Evolutionary conservation across 1,140 invertebrate genomes (phyloP), one percentile per base, ranked within the genome.

Genomic region (Lasaia peninsularis): DNA sequence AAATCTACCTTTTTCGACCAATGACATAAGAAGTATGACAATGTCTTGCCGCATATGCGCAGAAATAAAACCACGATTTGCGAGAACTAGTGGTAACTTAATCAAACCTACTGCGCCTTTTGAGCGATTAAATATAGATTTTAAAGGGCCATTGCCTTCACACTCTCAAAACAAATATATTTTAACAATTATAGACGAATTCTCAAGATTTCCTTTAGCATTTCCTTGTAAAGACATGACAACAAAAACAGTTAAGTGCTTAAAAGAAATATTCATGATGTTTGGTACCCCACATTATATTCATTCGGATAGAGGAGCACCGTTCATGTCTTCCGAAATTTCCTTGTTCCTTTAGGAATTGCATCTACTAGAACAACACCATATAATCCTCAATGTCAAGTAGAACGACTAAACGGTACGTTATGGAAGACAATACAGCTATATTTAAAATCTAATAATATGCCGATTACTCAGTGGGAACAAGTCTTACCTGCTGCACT

Each of bases 1-100:
- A 48, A 74, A 74, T 37, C 18, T 74, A n/a, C 60, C 72, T 9
- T 75, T 69, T 58, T 65, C 67, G n/a, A 12, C 66, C 3, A 51
- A 71, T 21, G 65, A 75, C 21, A 44, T 71, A 1, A 60, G 51
- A 62, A 21, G 7, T 10, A 65, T 71, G 54, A 69, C 58, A 9
- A 31, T 33, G 2, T 33, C 56, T 11, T 74, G 69, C 52, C 32
- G 28, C 8, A 52, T 55, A 8, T 75, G 69, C 48, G 51, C 67
- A 21, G 61, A 72, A 60, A 68, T 72, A 3, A 70, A 72, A 58
- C 65, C 61, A 12, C 35, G 61, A 56, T 73, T 65, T 49, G 8
- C 31, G 14, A 20, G 20, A 55, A 6, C 16, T 11, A 6, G 49
- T 21, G 54, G 58, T 20, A 49, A 44, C 12, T 58, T 73, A 10